Conservation (phyloP, 2,888 invertebrate species). For the Malthinus seriepunctatus region DNA sequence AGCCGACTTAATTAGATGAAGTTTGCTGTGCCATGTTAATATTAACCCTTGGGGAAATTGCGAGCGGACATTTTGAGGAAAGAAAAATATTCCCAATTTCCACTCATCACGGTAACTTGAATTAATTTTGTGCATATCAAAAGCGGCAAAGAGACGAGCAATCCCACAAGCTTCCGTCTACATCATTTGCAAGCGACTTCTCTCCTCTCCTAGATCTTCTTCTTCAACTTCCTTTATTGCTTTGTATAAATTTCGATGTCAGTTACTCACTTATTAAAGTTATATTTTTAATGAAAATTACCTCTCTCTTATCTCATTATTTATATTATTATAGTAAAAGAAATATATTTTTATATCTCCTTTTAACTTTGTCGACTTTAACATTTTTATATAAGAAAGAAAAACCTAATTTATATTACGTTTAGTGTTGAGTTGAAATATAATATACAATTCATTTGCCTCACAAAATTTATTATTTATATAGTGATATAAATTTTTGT, state of each 20-base stretch:
- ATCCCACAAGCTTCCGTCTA: slow-evolving; percentile 35
- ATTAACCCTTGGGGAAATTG: slow-evolving; percentile 49
- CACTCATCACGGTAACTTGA: slow-evolving; percentile 45
- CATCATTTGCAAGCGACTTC: slow-evolving; percentile 31
- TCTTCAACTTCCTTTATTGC: slow-evolving; percentile 35
- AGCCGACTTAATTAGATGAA: slow-evolving; percentile 29
- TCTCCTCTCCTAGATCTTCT: slow-evolving; percentile 25
- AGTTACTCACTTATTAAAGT: slow-evolving; percentile 32
- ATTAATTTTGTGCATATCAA: slow-evolving; percentile 45
- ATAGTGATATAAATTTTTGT: slow-evolving; percentile 2
- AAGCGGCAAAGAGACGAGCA: slow-evolving; percentile 31
- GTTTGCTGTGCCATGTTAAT: slow-evolving; percentile 41
- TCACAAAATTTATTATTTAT: slow-evolving; percentile 6
- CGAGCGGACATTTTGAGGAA: slow-evolving; percentile 47
- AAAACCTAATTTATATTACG: neutral
- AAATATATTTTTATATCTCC: too few species aligned
- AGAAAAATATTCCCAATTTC: slow-evolving; percentile 48
- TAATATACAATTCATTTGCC: slow-evolving; percentile 6
- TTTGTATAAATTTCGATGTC: slow-evolving; percentile 29
- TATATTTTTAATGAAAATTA: slow-evolving; percentile 34
- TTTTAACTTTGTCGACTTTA: neutral
- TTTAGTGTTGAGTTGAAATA: slow-evolving; percentile 4
- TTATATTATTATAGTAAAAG: too few species aligned
- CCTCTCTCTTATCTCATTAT: slow-evolving; percentile 6
- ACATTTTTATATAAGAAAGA: neutral